Evolutionary conservation across 2,113 vertebrate genomes (phyloP).

Genomic region (Zosterops lateralis): DNA sequence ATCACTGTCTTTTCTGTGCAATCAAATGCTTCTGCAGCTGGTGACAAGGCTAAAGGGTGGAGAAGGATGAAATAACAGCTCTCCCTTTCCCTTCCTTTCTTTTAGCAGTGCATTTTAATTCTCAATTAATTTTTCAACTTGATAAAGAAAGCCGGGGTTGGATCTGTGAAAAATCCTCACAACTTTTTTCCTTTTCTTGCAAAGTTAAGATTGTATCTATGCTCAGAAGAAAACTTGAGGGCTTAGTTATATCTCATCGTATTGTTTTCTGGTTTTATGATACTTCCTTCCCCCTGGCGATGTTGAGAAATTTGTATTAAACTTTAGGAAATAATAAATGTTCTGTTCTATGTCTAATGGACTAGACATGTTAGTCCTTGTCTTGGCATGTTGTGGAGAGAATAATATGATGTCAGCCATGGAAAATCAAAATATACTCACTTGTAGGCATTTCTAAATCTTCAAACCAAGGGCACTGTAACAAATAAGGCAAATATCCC

Average conservation of each 20-base stretch:
- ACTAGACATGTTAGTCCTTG: background rate
- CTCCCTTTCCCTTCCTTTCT: too few relatives aligned
- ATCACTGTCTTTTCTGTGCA: background rate
- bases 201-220: background rate
- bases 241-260: background rate
- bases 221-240: background rate
- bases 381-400: background rate
- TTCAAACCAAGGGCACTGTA: background rate
- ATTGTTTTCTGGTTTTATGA: background rate
- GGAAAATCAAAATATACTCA: background rate
- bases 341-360: background rate
- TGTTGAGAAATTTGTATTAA: background rate
- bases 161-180: background rate
- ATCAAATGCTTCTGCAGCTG: conserved; percentile 11
- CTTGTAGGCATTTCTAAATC: background rate
- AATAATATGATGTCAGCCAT: background rate
- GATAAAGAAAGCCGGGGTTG: background rate
- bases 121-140: background rate
- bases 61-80: background rate
- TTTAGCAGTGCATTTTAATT: background rate
- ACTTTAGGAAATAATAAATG: background rate
- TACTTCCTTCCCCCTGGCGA: background rate
- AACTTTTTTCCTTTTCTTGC: background rate
- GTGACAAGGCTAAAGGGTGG: background rate
- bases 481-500: background rate